Base-by-base conservation (phyloP, 2,888 invertebrate species). In the Leptopilina drosophilae region DNA sequence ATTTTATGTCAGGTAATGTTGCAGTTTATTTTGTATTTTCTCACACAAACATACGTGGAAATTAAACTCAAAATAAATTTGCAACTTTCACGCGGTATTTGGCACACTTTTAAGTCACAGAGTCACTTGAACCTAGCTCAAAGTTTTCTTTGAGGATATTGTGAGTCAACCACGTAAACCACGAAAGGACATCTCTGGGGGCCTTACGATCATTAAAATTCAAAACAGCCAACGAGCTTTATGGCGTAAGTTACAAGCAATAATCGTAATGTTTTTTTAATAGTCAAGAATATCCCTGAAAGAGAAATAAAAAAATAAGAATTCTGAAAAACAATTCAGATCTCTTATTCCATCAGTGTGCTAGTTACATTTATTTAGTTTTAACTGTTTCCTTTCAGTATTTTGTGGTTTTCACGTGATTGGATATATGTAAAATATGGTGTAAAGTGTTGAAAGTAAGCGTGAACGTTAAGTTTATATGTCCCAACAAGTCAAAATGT, bases 211-310 rank as follows among this genome's bases (percentile, higher is more conserved):
- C 69, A 14, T 69, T 69, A 69, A 69, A 69, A 69, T 69, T 53
- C 14, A 69, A 69, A 69, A 69, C 26, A 8, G 14, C 53, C 33
- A 69, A 20, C n/a, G 33, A 69, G 53, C 49, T 69, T 69, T 53
- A 69, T 14, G 46, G 53, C 49, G 26, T 69, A 69, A 8, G 69
- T 53, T 69, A 33, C 12, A 14, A 33, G 69, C 69, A 69, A 69
- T 69, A 69, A 69, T 69, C 69, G 69, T 69, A 69, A 69, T 69
- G 26, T 67, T 49, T 69, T 26, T 69, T 69, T 69, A 69, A 67
- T 67, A 20, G 11, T 67, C 15, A 12, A 59, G 26, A 69, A n/a
- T 69, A 69, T 26, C 26, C 12, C 69, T 53, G 26, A 69, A 69
- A 53, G 14, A 26, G 42, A 69, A 14, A 69, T 49, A 69, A 11